A percentile compares a stretch with the other conserved stretches of the same genome.
phyloP scores from a whole-genome alignment of 2,113 vertebrate genomes.

The Scalopus aquaticus region DNA sequence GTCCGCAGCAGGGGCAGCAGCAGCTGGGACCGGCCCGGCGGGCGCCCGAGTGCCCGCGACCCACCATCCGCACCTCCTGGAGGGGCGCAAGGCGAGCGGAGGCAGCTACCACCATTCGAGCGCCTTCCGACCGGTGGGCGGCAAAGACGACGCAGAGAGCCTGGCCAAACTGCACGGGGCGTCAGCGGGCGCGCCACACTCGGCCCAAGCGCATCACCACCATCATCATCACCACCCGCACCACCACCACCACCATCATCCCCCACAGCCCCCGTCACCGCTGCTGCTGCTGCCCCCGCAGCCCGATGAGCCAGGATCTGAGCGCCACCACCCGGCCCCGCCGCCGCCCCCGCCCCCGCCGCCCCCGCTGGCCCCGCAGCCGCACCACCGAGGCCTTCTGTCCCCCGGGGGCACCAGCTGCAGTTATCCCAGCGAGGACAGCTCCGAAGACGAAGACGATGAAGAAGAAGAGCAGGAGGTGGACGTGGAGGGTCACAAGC shows the following conservation, averaged over 20 bases:
- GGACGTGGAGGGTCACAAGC: constrained; percentile 93
- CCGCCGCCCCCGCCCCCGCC: constrained; percentile 51
- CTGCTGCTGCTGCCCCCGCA: constrained; percentile 67
- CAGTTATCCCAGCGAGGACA: constrained; percentile 93
- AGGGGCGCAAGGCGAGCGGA: constrained; percentile 72
- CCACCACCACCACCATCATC: constrained; percentile 65
- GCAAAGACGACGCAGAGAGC: constrained; percentile 91
- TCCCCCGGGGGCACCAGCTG: constrained; percentile 92
- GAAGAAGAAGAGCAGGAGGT: constrained; percentile 93
- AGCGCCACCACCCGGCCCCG: constrained; percentile 73
- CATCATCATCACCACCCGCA: constrained; percentile 45
- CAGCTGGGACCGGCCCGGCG: neutral
- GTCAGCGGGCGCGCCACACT: constrained; percentile 67
- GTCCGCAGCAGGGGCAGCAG: neutral
- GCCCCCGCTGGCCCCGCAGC: constrained; percentile 69
- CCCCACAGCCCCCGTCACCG: constrained; percentile 56
- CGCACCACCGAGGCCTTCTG: constrained; percentile 77
- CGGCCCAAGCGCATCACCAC: constrained; percentile 62
- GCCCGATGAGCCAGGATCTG: constrained; percentile 63
- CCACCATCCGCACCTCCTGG: constrained; percentile 78
- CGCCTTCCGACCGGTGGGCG: constrained; percentile 94
- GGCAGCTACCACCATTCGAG: constrained; percentile 90
- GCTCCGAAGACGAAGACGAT: constrained; percentile 88
- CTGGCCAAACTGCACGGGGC: constrained; percentile 93
- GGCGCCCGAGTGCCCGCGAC: constrained; percentile 50